Evolutionary conservation across 2,113 vertebrate genomes (phyloP), one percentile per base, ranked within the genome.

Genomic region (Jaculus jaculus): DNA sequence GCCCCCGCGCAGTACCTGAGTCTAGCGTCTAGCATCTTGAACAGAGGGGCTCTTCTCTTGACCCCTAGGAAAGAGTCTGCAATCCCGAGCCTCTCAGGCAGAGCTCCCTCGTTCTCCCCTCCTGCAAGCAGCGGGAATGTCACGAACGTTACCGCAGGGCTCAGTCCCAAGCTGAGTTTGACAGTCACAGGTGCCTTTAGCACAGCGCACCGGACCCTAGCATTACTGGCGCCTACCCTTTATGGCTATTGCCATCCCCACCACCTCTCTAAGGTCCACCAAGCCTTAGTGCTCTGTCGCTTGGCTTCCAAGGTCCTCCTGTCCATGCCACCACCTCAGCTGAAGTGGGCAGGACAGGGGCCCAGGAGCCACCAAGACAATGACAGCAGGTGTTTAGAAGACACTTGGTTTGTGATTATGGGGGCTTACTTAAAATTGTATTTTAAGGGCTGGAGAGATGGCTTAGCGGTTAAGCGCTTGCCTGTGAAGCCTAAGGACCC

Each of bases 171-270:
- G 72, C 72, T 7, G 4, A 34, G 26, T 15, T 54, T 69, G 42
- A 12, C 4, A 2, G 28, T 58, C 78, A 3, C 0, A 0, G n/a
- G 80, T 32, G 58, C 47, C 42, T 65, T 65, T 16, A 63, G 54
- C 65, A 16, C 65, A 11, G 84, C 18, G 0, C n/a, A 15, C 0
- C 4, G 63, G 47, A 81, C 28, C 20, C 28, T 58, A 6, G 26
- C 1, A 1, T 24, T 7, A 2, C 32, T 8, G 11, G 61, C 15
- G 12, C 51, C 11, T 18, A 4, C 5, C 4, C 26, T 10, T 18
- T 32, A 17, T 7, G 9, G 0, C 37, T 16, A 17, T 24, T 6
- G 4, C 28, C 16, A 32, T 28, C 51, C 28, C 37, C 3, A 21
- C 34, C 13, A 39, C 26, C 54, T 71, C 86, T 39, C 65, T 54